Evolutionary conservation across 2,113 vertebrate genomes (phyloP), one percentile per base, ranked within the genome.

Genomic region (Canis aureus): DNA sequence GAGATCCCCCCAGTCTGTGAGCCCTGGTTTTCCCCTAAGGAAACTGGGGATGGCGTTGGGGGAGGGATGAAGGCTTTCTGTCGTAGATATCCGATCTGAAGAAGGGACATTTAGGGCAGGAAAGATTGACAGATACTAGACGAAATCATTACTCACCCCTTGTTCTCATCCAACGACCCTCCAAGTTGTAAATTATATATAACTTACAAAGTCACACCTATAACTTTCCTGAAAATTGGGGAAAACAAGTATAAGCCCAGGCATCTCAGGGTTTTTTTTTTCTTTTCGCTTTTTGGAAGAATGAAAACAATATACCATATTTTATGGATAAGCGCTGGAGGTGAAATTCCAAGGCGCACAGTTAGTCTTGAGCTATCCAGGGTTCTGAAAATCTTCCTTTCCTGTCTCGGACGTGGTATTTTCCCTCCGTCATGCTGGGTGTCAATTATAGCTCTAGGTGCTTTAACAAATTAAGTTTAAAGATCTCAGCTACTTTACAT

Each of bases 301-400:
- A 89, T 59, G 38, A 95, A 89, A 84, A 67, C 43, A 59, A 71
- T 22, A 53, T 51, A 64, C n/a, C n/a, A 35, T 94, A 80, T 95
- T 95, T 97, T 84, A 32, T n/a, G 27, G 29, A 15, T 57, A 13
- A 25, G 2, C 55, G 5, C 51, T 71, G 25, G 43, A 71, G 17
- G 62, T 57, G 76, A 95, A 92, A 94, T 76, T 17, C 20, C 32
- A 90, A 80, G 60, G 51, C 2, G 0, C 0, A 2, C 1, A 0
- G 0, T 60, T 60, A 15, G n/a, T 62, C 32, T 13, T 13, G 86
- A 76, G 25, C 98, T 98, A 82, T 98, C 98, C 98, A 43, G 29
- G 94, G 98, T 98, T 59, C 98, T 98, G 98, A 95, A 73, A 80
- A 79, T 3, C 35, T 85, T 95, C 59, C 22, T 62, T 53, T 12